Evolutionary conservation across 2,888 invertebrate genomes (phyloP).

Genomic region (Colletes collaris): DNA sequence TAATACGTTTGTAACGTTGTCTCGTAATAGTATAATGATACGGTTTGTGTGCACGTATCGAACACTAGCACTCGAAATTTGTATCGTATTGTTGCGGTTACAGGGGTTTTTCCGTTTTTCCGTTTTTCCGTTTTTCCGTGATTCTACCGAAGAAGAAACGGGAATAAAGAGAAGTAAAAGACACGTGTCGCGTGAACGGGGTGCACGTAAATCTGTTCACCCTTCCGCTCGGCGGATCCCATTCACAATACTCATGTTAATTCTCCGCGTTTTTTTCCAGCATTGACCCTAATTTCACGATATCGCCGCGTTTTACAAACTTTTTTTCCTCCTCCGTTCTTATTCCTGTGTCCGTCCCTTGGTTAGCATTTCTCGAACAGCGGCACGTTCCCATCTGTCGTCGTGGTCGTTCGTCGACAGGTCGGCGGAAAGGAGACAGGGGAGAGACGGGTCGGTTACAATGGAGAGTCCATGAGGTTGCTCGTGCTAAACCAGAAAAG

Average conservation of each 20-base stretch:
- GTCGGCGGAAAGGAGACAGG: slow-evolving; percentile 37
- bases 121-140: slow-evolving; percentile 11
- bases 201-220: slow-evolving; percentile 42
- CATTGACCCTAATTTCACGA: slow-evolving; percentile 80
- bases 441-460: slow-evolving; percentile 55
- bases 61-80: no score
- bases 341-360: slow-evolving; percentile 11
- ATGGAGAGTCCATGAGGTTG: slow-evolving; percentile 58
- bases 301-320: slow-evolving; percentile 75
- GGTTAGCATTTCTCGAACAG: slow-evolving; percentile 42
- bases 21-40: no score
- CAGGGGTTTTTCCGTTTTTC: slow-evolving; percentile 15
- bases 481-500: slow-evolving; percentile 67
- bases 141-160: slow-evolving; percentile 8
- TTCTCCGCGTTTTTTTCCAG: slow-evolving; percentile 53
- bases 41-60: no score
- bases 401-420: slow-evolving; percentile 63
- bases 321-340: slow-evolving; percentile 62
- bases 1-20: no score
- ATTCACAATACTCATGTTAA: slow-evolving; percentile 66
- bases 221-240: slow-evolving; percentile 59
- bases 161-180: slow-evolving; percentile 29
- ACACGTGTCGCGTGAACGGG: slow-evolving; percentile 56
- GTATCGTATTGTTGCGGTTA: not conserved
- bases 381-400: slow-evolving; percentile 75